Evolutionary conservation across 2,888 invertebrate genomes (phyloP).

Genomic region (Mythimna pallens): DNA sequence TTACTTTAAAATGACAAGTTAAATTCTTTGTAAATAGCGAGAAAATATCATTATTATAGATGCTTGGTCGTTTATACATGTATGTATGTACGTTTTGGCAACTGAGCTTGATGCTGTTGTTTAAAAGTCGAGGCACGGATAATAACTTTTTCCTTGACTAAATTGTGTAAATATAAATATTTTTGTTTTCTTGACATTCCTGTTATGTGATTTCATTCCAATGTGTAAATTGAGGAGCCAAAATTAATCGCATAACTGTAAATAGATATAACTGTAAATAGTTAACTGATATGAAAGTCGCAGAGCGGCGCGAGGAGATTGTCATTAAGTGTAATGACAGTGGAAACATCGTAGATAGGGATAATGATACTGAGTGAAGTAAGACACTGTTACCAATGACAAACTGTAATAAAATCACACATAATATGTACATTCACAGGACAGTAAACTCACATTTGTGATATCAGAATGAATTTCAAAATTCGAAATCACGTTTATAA

Average conservation of each 20-base stretch:
- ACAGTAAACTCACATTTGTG: slow-evolving; percentile 69
- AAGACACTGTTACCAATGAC: slow-evolving; percentile 83
- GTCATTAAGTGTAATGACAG: slow-evolving; percentile 74
- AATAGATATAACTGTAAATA: slow-evolving; percentile 88
- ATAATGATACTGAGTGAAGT: slow-evolving; percentile 73
- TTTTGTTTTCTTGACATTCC: slow-evolving; percentile 86
- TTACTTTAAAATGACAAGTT: slow-evolving; percentile 76
- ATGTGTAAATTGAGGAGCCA: slow-evolving; percentile 83
- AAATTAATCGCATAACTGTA: slow-evolving; percentile 86
- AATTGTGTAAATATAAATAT: slow-evolving; percentile 81
- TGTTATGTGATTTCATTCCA: slow-evolving; percentile 87
- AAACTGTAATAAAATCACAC: slow-evolving; percentile 70
- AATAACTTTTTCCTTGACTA: slow-evolving; percentile 67
- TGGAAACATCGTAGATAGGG: slow-evolving; percentile 77
- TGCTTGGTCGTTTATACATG: slow-evolving; percentile 80
- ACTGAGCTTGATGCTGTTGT: slow-evolving; percentile 84
- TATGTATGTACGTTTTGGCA: slow-evolving; percentile 73
- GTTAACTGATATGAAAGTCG: slow-evolving; percentile 82
- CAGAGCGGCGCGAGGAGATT: slow-evolving; percentile 83
- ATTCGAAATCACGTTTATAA: slow-evolving; percentile 60
- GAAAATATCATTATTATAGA: slow-evolving; percentile 79
- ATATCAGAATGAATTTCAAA: slow-evolving; percentile 67
- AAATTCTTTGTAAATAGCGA: slow-evolving; percentile 82
- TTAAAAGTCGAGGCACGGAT: slow-evolving; percentile 71
- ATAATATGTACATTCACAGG: slow-evolving; percentile 60